A percentile compares a stretch with the other conserved stretches of the same genome.
Conservation (phyloP, 2,113 vertebrate species). For the Hassar affinis region DNA sequence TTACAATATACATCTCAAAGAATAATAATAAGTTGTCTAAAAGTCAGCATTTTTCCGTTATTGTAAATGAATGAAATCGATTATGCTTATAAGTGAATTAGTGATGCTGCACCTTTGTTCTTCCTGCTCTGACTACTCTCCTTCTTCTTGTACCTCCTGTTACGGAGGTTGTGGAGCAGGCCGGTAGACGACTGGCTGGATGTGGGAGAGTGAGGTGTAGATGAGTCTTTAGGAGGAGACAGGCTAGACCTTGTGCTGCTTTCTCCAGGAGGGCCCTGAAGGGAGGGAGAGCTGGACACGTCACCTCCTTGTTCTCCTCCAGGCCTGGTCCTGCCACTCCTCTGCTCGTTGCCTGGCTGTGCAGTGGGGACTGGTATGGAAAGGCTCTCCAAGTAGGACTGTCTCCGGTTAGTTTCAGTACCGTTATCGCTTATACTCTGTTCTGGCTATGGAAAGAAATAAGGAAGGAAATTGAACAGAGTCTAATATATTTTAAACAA, state of each 20-base stretch:
- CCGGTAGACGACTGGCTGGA: constrained; percentile 65
- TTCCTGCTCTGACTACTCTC: constrained; percentile 68
- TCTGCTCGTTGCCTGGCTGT: constrained; percentile 42
- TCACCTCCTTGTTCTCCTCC: constrained; percentile 67
- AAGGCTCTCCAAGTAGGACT: constrained; percentile 60
- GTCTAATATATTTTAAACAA: background rate
- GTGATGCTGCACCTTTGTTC: constrained; percentile 62
- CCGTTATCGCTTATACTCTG: constrained; percentile 56
- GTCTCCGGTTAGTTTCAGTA: constrained; percentile 36
- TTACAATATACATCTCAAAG: background rate
- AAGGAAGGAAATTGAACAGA: background rate
- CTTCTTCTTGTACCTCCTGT: constrained; percentile 66
- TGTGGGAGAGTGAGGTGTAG: constrained; percentile 60
- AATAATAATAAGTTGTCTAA: background rate
- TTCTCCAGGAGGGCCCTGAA: constrained; percentile 63
- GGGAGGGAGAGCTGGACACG: constrained; percentile 71
- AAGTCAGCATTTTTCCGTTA: background rate
- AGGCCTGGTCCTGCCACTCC: constrained; percentile 48
- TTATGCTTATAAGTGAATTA: background rate
- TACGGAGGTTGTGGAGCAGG: constrained; percentile 68
- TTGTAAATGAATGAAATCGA: background rate
- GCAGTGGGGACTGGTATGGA: constrained; percentile 42
- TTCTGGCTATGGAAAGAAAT: constrained; percentile 62
- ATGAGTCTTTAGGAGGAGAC: constrained; percentile 66
- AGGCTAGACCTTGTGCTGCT: constrained; percentile 52